phyloP scores from a whole-genome alignment of 2,888 invertebrate species.

The Acleris emargana region DNA sequence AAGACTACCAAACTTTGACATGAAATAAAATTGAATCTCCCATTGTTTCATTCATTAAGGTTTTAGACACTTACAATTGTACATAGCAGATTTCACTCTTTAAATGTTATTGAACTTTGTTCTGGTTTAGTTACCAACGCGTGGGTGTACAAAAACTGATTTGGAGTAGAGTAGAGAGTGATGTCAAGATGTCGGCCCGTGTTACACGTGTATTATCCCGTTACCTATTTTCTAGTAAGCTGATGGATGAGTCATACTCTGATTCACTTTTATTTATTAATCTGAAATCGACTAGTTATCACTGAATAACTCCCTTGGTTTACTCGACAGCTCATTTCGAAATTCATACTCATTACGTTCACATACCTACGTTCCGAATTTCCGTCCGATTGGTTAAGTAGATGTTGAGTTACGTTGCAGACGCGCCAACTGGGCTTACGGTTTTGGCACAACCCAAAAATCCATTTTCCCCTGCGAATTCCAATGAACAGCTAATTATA shows the following conservation, averaged over 20 bases:
- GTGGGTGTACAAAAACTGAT: conserved; percentile 30
- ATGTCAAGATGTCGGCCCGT: conserved; percentile 19
- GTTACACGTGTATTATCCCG: conserved; percentile 1
- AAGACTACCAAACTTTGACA: conserved; percentile 50
- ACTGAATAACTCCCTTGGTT: neutral
- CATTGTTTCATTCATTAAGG: conserved; percentile 62
- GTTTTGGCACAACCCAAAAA: conserved; percentile 17
- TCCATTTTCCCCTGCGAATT: conserved; percentile 10
- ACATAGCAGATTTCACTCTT: conserved; percentile 67
- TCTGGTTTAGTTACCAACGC: conserved; percentile 57
- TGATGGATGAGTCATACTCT: conserved; percentile 18
- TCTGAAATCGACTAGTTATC: neutral
- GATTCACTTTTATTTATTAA: neutral
- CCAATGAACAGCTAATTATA: conserved; percentile 18
- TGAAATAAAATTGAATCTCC: conserved; percentile 51
- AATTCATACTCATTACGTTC: conserved; percentile 12
- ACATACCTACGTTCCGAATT: conserved; percentile 15
- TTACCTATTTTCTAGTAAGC: conserved; percentile 8
- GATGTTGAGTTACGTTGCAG: conserved; percentile 18
- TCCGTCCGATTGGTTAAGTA: conserved; percentile 19
- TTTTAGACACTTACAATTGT: conserved; percentile 50
- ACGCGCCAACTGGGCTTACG: conserved; percentile 14
- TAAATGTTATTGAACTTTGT: conserved; percentile 76
- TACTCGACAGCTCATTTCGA: neutral
- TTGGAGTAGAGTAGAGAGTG: conserved; percentile 23